Conservation (phyloP, 2,113 vertebrate genomes). For the Glaucidium brasilianum region DNA sequence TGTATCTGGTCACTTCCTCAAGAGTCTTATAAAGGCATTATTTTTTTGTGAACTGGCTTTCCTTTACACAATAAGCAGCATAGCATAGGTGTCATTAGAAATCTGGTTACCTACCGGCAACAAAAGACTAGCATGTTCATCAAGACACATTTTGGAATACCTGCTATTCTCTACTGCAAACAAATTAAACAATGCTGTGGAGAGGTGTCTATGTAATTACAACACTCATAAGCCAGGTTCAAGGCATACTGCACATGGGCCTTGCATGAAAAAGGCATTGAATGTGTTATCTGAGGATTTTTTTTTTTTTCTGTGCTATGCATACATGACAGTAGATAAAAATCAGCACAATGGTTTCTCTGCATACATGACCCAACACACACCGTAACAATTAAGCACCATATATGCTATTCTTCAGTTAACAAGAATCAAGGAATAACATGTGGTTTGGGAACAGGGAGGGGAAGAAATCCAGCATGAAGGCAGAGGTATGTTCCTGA, state of each 20-base stretch:
- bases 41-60: not conserved
- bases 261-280: conserved; percentile 6
- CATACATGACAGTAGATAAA: not conserved
- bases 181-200: not conserved
- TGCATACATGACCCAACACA: not conserved
- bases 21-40: not conserved
- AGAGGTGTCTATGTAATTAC: not conserved
- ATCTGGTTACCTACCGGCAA: not conserved
- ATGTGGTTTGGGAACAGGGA: not conserved
- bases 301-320: not conserved
- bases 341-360: not conserved
- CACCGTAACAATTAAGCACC: not conserved
- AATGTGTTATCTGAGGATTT: not conserved
- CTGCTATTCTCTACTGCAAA: not conserved
- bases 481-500: not conserved
- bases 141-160: not conserved
- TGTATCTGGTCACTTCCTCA: not conserved
- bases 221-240: not conserved
- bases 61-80: not conserved
- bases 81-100: not conserved
- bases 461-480: not conserved
- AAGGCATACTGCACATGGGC: not conserved
- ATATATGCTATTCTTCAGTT: not conserved
- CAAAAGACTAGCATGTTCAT: not conserved
- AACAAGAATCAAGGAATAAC: not conserved